Evolutionary conservation across 2,888 invertebrate genomes (phyloP).

Genomic region (Sussaba pulchella): DNA sequence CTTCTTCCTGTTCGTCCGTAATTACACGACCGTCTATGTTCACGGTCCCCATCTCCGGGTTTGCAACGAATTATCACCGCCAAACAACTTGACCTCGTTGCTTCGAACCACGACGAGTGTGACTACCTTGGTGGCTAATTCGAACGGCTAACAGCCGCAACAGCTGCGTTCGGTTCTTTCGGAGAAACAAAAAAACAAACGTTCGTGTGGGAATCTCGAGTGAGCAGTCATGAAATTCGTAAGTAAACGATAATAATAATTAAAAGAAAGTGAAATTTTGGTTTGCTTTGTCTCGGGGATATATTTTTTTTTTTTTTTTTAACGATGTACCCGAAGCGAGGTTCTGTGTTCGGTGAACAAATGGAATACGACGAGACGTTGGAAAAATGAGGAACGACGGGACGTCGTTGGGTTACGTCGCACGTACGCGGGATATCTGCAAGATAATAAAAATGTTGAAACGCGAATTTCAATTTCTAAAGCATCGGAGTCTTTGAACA

Average conservation of each 20-base stretch:
- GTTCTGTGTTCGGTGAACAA: no score
- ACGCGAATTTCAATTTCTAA: background rate
- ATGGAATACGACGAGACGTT: no score
- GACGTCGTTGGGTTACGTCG: no score
- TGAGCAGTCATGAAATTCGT: conserved; percentile 61
- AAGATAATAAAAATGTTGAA: background rate
- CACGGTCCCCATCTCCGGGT: background rate
- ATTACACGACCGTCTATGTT: no score
- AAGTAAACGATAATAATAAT: conserved; percentile 37
- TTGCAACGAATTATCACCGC: conserved; percentile 13
- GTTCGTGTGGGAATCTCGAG: conserved; percentile 17
- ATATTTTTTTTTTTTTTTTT: no score
- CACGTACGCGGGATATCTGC: no score
- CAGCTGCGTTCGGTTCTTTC: no score
- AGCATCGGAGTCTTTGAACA: background rate
- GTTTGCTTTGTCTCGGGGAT: no score
- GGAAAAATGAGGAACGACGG: no score
- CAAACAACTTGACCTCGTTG: background rate
- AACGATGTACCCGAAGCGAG: no score
- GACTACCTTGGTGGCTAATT: conserved; percentile 41
- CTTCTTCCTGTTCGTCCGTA: conserved; percentile 5
- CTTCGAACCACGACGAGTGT: background rate
- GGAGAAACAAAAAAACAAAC: background rate
- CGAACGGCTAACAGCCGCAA: no score
- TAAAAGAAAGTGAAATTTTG: conserved; percentile 7